A percentile compares a stretch with the other conserved stretches of the same genome.
phyloP scores from a whole-genome alignment of 2,797 vertebrate genomes.

The Notolabrus celidotus region DNA sequence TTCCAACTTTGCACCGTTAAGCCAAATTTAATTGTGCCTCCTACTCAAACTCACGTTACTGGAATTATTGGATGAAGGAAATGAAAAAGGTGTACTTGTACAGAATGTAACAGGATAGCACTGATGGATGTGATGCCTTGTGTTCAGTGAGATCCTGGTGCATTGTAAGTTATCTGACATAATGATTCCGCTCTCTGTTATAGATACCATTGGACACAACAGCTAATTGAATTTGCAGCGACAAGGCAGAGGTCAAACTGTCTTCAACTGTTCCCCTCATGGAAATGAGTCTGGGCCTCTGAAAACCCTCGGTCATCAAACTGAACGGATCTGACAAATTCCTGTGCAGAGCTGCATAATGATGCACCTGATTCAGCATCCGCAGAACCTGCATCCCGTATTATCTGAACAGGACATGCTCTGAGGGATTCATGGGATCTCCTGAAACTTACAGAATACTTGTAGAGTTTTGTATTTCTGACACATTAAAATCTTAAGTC shows the following conservation, averaged over 20 bases:
- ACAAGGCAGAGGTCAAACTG: conserved; percentile 48
- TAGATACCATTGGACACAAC: conserved; percentile 27
- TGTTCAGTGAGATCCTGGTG: neutral
- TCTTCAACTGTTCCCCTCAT: conserved; percentile 36
- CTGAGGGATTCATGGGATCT: neutral
- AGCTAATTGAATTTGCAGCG: conserved; percentile 48
- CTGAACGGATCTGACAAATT: conserved; percentile 32
- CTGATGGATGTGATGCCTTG: too few relatives aligned
- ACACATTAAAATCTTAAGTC: neutral
- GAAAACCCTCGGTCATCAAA: conserved; percentile 29
- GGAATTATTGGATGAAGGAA: too few relatives aligned
- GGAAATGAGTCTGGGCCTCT: conserved; percentile 35
- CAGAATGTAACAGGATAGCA: too few relatives aligned
- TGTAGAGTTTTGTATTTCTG: neutral
- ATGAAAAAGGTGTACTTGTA: too few relatives aligned
- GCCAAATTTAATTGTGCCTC: too few relatives aligned
- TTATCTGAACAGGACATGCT: neutral
- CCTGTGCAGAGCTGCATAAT: conserved; percentile 8
- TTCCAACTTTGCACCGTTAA: too few relatives aligned
- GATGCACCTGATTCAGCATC: conserved; percentile 13
- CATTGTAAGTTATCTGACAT: conserved; percentile 4
- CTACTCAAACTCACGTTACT: too few relatives aligned
- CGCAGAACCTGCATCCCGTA: neutral
- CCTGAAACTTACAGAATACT: neutral
- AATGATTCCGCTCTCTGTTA: conserved; percentile 2